A percentile compares a stretch with the other conserved stretches of the same genome.
Conservation (phyloP, 2,113 vertebrate genomes). For the Theropithecus gelada region DNA sequence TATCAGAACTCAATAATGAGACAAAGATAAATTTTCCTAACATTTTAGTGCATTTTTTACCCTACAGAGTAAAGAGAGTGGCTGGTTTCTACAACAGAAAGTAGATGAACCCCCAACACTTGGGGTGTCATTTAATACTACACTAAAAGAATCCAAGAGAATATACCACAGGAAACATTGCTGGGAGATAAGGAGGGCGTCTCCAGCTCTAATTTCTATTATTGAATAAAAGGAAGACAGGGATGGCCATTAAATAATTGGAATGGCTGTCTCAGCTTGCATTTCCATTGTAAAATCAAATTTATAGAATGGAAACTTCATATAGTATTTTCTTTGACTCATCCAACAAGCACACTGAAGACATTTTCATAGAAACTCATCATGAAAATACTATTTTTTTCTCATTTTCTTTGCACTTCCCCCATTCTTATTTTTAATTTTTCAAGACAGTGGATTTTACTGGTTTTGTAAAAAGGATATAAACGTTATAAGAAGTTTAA, state of each 20-base stretch:
- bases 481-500: constrained; percentile 17
- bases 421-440: neutral
- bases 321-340: constrained; percentile 18
- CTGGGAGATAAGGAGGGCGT: neutral
- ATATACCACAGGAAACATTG: neutral
- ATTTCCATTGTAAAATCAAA: constrained; percentile 24
- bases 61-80: neutral
- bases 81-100: neutral
- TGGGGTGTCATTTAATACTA: neutral
- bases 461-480: neutral
- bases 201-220: neutral
- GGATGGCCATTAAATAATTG: constrained; percentile 5
- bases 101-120: neutral
- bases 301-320: constrained; percentile 20
- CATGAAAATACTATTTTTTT: neutral
- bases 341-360: neutral
- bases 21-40: neutral
- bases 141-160: neutral
- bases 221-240: constrained; percentile 5
- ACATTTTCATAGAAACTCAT: neutral
- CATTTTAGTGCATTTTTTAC: neutral
- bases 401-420: neutral
- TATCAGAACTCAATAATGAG: neutral
- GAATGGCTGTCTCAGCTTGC: neutral
- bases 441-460: neutral